phyloP scores from a whole-genome alignment of 2,888 invertebrate species.

The Xiphydria camelus region DNA sequence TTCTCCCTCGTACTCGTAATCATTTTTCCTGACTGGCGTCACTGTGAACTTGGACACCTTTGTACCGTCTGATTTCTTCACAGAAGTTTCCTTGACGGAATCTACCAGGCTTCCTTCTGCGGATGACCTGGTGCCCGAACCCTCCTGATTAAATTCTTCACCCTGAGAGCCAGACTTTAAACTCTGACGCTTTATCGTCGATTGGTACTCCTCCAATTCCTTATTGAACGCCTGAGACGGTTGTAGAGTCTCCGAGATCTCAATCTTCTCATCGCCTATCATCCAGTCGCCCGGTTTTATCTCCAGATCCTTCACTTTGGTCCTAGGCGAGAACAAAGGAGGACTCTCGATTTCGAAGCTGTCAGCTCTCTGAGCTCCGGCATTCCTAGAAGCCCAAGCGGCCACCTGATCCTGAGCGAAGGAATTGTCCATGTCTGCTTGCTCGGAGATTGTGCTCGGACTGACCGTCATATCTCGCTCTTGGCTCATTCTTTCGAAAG shows the following conservation, averaged over 20 bases:
- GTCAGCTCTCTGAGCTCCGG: slow-evolving; percentile 27
- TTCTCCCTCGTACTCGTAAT: slow-evolving; percentile 48
- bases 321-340: slow-evolving; percentile 45
- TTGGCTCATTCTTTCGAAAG: slow-evolving; percentile 40
- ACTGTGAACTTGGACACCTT: slow-evolving; percentile 37
- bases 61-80: neutral
- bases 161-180: slow-evolving; percentile 17
- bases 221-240: slow-evolving; percentile 51
- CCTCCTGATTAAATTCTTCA: slow-evolving; percentile 34
- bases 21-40: slow-evolving; percentile 39
- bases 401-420: slow-evolving; percentile 29
- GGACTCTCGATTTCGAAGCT: slow-evolving; percentile 50
- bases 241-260: slow-evolving; percentile 47
- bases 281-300: slow-evolving; percentile 52
- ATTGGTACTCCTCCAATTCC: slow-evolving; percentile 51
- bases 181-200: slow-evolving; percentile 29
- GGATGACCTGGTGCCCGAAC: slow-evolving; percentile 35
- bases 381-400: neutral
- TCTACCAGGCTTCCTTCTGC: slow-evolving; percentile 38
- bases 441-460: slow-evolving; percentile 44
- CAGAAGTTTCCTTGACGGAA: slow-evolving; percentile 27
- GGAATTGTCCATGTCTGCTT: slow-evolving; percentile 39
- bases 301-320: slow-evolving; percentile 46
- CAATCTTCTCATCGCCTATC: slow-evolving; percentile 55
- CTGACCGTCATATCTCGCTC: slow-evolving; percentile 45